A percentile compares a stretch with the other conserved stretches of the same genome.
Evolutionary conservation across 2,888 invertebrate genomes (phyloP).

Genomic region (Blomia tropicalis): DNA sequence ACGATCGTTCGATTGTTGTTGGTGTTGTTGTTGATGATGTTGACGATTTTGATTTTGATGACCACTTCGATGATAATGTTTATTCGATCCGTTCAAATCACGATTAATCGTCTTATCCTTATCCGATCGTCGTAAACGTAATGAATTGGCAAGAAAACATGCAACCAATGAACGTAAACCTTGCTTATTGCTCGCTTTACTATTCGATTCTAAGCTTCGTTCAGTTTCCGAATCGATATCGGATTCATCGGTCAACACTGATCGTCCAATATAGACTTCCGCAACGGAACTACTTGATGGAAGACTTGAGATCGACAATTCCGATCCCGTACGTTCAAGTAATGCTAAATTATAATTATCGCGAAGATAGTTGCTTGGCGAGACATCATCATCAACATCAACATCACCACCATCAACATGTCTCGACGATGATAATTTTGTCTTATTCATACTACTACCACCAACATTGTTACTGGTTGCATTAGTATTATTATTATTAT

Average conservation of each 20-base stretch:
- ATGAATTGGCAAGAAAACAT: conserved; percentile 18
- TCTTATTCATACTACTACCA: not conserved
- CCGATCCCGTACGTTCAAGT: conserved; percentile 21
- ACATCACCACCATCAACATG: not conserved
- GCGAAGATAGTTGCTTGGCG: not conserved
- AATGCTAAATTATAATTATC: not conserved
- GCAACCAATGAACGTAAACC: conserved; percentile 19
- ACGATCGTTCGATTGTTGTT: no score
- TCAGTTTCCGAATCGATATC: conserved; percentile 24
- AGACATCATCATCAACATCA: not conserved
- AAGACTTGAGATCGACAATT: conserved; percentile 25
- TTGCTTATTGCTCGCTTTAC: not conserved
- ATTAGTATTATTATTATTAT: no score
- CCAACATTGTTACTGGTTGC: not conserved
- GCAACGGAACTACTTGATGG: conserved; percentile 24
- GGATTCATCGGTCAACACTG: conserved; percentile 26
- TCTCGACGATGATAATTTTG: not conserved
- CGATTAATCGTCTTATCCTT: not conserved
- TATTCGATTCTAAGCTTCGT: conserved; percentile 13
- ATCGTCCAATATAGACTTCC: conserved; percentile 25
- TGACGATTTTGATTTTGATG: not conserved
- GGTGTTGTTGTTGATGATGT: conserved; percentile 1
- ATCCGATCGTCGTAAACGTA: conserved; percentile 5
- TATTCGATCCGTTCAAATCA: not conserved
- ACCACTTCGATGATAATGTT: not conserved